Conservation (phyloP, 2,113 vertebrate species). For the Garra rufa region DNA sequence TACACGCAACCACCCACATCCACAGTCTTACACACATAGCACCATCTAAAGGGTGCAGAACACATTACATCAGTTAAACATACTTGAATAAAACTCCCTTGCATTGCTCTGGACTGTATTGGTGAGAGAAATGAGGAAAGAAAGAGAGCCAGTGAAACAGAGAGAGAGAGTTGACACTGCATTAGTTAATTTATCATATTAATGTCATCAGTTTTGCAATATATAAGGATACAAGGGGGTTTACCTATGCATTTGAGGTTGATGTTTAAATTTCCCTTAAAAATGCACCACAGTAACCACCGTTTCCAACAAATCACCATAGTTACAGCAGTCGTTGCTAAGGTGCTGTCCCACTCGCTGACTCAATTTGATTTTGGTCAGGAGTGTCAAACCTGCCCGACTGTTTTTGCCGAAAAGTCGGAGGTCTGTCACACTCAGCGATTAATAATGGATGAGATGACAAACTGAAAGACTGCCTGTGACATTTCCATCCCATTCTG, state of each 20-base stretch:
- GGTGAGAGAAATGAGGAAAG: not conserved
- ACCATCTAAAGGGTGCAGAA: not conserved
- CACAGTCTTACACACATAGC: conserved; percentile 6
- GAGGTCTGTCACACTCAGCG: not conserved
- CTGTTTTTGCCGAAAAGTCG: not conserved
- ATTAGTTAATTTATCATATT: not conserved
- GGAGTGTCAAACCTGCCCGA: not conserved
- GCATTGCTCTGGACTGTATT: conserved; percentile 18
- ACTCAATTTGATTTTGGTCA: conserved; percentile 10
- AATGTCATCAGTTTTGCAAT: not conserved
- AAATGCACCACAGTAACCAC: not conserved
- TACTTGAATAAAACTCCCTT: not conserved
- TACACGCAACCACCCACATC: conserved; percentile 61
- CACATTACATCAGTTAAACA: not conserved
- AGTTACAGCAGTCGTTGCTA: not conserved
- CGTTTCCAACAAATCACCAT: not conserved
- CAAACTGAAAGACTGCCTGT: not conserved
- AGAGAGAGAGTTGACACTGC: conserved; percentile 11
- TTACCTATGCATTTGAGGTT: not conserved
- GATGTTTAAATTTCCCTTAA: conserved; percentile 1
- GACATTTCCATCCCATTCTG: conserved; percentile 17
- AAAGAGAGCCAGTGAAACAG: not conserved
- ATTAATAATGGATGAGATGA: conserved; percentile 22
- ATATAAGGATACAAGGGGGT: not conserved
- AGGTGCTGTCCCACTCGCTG: not conserved